phyloP scores from a whole-genome alignment of 2,797 vertebrate species.

The Notolabrus celidotus region DNA sequence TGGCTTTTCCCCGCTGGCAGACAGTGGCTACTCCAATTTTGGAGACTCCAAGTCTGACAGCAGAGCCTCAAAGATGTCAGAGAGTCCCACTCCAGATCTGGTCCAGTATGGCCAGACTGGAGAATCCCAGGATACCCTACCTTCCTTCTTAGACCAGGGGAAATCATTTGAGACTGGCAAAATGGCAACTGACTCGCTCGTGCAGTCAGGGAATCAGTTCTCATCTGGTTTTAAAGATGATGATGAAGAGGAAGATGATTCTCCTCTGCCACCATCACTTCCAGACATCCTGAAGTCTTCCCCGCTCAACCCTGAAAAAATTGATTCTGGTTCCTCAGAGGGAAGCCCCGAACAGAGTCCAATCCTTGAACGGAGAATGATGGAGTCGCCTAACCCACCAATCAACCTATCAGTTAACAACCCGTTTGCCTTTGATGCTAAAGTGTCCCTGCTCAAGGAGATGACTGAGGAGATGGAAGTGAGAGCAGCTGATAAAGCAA shows the following conservation, averaged over 20 bases:
- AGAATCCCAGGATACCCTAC: slow-evolving; percentile 84
- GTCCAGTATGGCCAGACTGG: slow-evolving; percentile 92
- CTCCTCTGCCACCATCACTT: slow-evolving; percentile 82
- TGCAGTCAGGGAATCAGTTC: slow-evolving; percentile 86
- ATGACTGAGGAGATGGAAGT: slow-evolving; percentile 80
- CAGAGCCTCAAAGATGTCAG: slow-evolving; percentile 83
- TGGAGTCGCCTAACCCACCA: slow-evolving; percentile 83
- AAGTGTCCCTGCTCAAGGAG: slow-evolving; percentile 85
- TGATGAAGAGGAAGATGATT: slow-evolving; percentile 63
- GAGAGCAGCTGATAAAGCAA: slow-evolving; percentile 65
- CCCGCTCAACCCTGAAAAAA: slow-evolving; percentile 86
- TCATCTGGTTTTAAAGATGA: slow-evolving; percentile 85
- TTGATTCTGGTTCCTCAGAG: slow-evolving; percentile 84
- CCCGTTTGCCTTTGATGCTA: slow-evolving; percentile 88
- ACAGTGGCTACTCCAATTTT: slow-evolving; percentile 79
- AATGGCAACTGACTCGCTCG: slow-evolving; percentile 78
- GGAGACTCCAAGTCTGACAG: slow-evolving; percentile 74
- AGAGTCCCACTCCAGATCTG: slow-evolving; percentile 95
- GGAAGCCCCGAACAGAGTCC: slow-evolving; percentile 85
- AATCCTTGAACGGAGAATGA: slow-evolving; percentile 81
- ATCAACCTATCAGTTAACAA: slow-evolving; percentile 86
- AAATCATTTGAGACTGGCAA: slow-evolving; percentile 88
- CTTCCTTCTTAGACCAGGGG: slow-evolving; percentile 86
- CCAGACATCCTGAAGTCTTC: slow-evolving; percentile 94
- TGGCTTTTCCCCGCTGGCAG: slow-evolving; percentile 78